Evolutionary conservation across 2,888 invertebrate genomes (phyloP), one percentile per base, ranked within the genome.

Genomic region (Caenorhabditis wallacei): DNA sequence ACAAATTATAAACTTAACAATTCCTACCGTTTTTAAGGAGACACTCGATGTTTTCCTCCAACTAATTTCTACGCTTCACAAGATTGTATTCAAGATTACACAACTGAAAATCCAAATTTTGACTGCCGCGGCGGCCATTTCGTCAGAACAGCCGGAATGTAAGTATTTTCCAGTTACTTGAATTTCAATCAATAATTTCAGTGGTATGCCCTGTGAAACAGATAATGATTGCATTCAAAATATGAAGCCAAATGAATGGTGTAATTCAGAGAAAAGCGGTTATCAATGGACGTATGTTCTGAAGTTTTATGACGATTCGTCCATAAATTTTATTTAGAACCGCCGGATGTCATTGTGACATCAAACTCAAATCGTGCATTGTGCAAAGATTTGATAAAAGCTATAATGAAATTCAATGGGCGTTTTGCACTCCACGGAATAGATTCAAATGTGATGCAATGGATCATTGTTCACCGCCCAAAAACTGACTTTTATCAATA

Each of bases 61-160:
- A 16, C 26, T 0, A 26, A 40, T n/a, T 18, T 69, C n/a, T 57
- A 40, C 11, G 18, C 53, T 13, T 1, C 35, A 18, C 51, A 37
- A 7, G 24, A 18, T 1, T 76, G 76, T 53, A 35, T 69, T 22
- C 68, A 53, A n/a, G 76, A 76, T 35, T 0, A 1, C 1, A 69
- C 61, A 4, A 43, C 22, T 0, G n/a, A 37, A 0, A 76, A 76
- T 54, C 61, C 59, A 1, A 76, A 76, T 18, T 76, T 51, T 8
- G 69, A 76, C 30, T 76, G 76, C 22, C 4, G 16, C 16, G 76
- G 76, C 30, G 76, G 66, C 1, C 61, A 61, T 53, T 76, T 68
- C n/a, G 76, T 66, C 20, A 68, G 68, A 61, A 53, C 76, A 37
- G 68, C 76, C 43, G 76, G 76, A 61, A 76, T 76, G 68, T 68